Conservation (phyloP, 1,140 invertebrate species). For the Pantala flavescens region DNA sequence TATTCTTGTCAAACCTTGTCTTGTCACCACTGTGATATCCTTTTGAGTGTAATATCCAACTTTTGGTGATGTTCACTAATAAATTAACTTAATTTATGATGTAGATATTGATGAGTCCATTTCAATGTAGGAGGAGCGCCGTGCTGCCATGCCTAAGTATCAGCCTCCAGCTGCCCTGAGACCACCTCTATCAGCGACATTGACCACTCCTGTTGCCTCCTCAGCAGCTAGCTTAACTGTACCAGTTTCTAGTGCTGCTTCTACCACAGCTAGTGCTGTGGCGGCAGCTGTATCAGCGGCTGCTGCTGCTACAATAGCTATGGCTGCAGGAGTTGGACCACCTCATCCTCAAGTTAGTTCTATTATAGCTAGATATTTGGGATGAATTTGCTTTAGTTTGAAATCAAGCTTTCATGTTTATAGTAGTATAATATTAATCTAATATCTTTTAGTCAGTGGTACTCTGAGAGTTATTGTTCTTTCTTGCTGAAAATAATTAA, state of each 20-base stretch:
- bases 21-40: no score
- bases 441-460: no score
- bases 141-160: constrained; percentile 66
- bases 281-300: background rate
- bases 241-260: background rate
- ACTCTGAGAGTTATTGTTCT: no score
- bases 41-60: no score
- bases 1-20: no score
- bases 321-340: background rate
- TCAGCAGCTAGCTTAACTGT: background rate
- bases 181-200: background rate
- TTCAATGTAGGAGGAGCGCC: constrained; percentile 62
- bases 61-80: no score
- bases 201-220: background rate
- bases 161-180: constrained; percentile 32
- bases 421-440: no score
- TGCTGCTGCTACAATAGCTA: background rate
- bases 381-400: no score
- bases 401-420: no score
- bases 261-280: background rate
- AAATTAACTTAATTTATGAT: no score
- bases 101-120: background rate
- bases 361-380: no score
- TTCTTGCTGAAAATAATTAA: no score
- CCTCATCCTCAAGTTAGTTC: background rate